Evolutionary conservation across 2,113 vertebrate genomes (phyloP).

Genomic region (Fukomys damarensis): DNA sequence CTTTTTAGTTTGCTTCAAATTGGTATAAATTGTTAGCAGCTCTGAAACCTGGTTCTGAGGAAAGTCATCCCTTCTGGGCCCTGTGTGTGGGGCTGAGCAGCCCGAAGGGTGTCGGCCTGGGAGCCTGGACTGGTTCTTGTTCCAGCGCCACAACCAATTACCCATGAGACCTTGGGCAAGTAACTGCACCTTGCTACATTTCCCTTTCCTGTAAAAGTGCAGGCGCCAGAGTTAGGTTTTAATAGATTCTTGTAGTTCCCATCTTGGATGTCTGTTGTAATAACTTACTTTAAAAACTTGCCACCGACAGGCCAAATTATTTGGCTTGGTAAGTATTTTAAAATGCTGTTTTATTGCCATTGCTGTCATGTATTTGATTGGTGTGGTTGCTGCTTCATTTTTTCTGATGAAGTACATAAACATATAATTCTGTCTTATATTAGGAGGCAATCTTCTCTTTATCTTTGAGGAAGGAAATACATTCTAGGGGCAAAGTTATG

Average conservation of each 20-base stretch:
- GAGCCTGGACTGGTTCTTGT: neutral
- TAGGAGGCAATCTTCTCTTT: neutral
- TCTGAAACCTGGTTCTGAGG: neutral
- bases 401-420: neutral
- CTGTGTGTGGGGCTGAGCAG: too few relatives aligned
- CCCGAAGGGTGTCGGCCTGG: neutral
- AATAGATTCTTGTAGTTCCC: neutral
- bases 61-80: neutral
- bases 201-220: neutral
- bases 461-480: neutral
- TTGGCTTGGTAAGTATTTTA: conserved; percentile 39
- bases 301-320: neutral
- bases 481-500: neutral
- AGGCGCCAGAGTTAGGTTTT: neutral
- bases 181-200: neutral
- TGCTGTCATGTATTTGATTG: neutral
- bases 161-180: conserved; percentile 21
- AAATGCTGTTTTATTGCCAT: conserved; percentile 8
- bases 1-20: neutral
- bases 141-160: neutral
- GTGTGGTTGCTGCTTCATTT: neutral
- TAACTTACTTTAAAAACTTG: conserved; percentile 9
- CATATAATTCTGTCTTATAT: neutral
- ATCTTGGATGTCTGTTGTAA: neutral
- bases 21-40: neutral